Conservation (phyloP, 1,140 invertebrate genomes). For the Antheraea mylitta region DNA sequence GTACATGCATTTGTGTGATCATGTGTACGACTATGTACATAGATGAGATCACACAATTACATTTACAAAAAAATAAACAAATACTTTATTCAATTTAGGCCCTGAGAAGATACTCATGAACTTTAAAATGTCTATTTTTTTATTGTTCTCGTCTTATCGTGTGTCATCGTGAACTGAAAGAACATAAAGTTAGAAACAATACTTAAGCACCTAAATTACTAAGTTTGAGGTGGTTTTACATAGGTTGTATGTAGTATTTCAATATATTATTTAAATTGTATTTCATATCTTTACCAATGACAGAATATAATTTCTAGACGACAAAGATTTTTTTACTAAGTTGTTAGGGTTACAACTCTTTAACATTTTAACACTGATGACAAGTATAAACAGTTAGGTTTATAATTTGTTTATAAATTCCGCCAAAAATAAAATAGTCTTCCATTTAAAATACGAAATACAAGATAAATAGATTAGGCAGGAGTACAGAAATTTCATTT, state of each 20-base stretch:
- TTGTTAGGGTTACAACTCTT: too few species aligned
- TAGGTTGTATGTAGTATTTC: slow-evolving; percentile 8
- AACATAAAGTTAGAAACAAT: background rate
- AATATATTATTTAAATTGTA: slow-evolving; percentile 3
- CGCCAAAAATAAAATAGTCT: background rate
- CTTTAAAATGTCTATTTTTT: too few species aligned
- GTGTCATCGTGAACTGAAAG: background rate
- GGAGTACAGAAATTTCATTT: slow-evolving; percentile 2
- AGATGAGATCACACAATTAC: too few species aligned
- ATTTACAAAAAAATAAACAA: too few species aligned
- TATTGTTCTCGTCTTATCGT: background rate
- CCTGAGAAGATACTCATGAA: too few species aligned
- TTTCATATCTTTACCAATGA: background rate
- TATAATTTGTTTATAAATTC: background rate
- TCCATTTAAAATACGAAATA: background rate
- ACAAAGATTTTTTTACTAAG: too few species aligned
- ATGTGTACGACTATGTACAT: too few species aligned
- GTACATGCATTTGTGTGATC: too few species aligned
- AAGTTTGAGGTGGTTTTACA: background rate
- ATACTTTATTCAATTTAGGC: too few species aligned
- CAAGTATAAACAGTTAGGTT: background rate
- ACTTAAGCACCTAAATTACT: background rate
- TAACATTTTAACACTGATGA: background rate
- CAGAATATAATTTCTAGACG: background rate
- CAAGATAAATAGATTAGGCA: slow-evolving; percentile 5